These are phyloP conservation scores for Cryptus viduatorius DNA, from an alignment of 2,888 invertebrate species.

Conservation along the genomic window DNA sequence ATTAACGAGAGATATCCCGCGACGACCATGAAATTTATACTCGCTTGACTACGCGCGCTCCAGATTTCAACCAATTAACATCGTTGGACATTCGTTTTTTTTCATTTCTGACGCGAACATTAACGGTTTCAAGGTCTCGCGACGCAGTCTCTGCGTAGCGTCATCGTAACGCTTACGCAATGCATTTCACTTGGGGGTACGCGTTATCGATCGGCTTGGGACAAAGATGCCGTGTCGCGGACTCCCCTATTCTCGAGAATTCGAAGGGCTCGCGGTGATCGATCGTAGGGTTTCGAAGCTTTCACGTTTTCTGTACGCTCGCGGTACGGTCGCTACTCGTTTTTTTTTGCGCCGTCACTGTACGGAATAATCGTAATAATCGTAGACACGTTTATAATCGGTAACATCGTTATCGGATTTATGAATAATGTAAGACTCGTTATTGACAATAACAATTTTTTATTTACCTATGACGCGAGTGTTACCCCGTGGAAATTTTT, in stretches of 20 bases:
- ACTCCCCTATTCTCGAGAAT: neutral
- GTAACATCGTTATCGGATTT: no score
- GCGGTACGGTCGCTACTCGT: neutral
- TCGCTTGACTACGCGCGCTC: neutral
- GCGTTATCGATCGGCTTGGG: constrained; percentile 26
- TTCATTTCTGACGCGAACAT: neutral
- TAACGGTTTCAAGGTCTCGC: neutral
- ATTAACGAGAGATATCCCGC: neutral
- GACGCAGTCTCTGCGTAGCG: neutral
- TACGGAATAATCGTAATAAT: neutral
- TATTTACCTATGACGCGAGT: no score
- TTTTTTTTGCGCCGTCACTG: neutral
- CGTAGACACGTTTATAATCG: neutral
- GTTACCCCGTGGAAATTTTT: no score
- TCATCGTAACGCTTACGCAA: neutral
- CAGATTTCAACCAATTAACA: constrained; percentile 18
- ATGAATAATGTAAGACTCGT: no score
- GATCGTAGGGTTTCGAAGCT: neutral
- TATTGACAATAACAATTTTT: no score
- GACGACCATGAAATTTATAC: neutral
- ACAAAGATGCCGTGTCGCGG: neutral
- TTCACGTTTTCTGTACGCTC: neutral
- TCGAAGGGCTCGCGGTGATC: neutral
- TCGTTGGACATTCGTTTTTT: neutral
- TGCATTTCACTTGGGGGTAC: neutral